These are phyloP conservation scores for Philereme vetulata DNA, from an alignment of 2,888 invertebrate species.

Conservation along the genomic window DNA sequence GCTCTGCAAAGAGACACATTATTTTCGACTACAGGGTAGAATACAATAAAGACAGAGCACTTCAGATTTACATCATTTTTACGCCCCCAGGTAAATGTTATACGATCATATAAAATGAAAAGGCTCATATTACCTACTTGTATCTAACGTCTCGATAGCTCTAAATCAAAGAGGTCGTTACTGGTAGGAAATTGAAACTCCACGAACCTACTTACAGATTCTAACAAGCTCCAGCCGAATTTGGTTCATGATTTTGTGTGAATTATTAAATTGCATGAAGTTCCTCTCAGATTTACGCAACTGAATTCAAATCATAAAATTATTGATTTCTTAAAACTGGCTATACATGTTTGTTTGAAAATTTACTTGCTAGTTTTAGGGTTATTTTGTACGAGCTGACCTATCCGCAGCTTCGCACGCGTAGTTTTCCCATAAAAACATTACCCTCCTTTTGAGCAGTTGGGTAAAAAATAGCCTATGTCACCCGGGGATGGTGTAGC, in stretches of 20 bases:
- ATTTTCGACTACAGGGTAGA: background rate
- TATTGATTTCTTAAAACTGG: background rate
- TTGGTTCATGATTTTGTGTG: conserved; percentile 42
- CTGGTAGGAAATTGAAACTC: conserved; percentile 69
- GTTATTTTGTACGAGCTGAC: no score
- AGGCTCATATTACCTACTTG: conserved; percentile 34
- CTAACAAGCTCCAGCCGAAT: conserved; percentile 45
- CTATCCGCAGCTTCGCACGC: no score
- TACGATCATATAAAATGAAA: conserved; percentile 45
- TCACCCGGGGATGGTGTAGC: no score
- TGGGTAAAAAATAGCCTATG: no score
- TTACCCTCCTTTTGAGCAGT: no score
- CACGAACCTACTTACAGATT: conserved; percentile 49
- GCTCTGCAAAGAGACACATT: no score
- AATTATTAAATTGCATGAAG: conserved; percentile 31
- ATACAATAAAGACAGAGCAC: background rate
- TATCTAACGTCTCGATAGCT: conserved; percentile 40
- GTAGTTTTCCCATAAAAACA: no score
- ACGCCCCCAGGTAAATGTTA: conserved; percentile 39
- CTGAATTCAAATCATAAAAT: conserved; percentile 1
- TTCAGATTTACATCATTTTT: conserved; percentile 29
- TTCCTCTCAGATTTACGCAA: conserved; percentile 18
- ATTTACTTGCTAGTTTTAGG: no score
- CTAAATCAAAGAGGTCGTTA: conserved; percentile 59
- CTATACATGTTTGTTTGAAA: background rate